Evolutionary conservation across 2,113 vertebrate species (phyloP), one percentile per base, ranked within the genome.

Genomic region (Tricholaema leucomelas): DNA sequence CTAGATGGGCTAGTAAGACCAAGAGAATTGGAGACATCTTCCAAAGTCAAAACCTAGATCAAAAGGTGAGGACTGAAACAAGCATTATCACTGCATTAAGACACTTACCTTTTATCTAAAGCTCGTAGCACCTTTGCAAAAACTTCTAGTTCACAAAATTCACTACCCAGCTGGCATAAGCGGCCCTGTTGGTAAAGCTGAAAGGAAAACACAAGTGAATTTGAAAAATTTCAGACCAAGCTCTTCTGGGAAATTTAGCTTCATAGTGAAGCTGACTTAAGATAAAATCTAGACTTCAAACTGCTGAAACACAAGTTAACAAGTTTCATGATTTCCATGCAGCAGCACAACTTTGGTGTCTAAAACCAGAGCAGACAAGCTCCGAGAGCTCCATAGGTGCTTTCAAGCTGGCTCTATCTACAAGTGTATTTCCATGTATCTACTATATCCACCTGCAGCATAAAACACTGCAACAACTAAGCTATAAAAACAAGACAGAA

Each of bases 101-200:
- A 44, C 4, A 81, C 91, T 97, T 97, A 99, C 99, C 99, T 98
- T 98, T 99, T 99, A 97, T 99, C 99, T 96, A 99, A 98, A 92
- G 99, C 99, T 93, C 99, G 97, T 82, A 99, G 98, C 82, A 99
- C 99, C 98, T 99, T 99, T 70, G 99, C 99, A 97, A 99, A 99
- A 96, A 99, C 99, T 97, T 99, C 99, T 97, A 99, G 98, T 96
- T 99, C 99, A 97, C 99, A 99, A 95, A 99, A 99, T 98, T 99
- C 99, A 92, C 99, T 99, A 77, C 99, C 99, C 93, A 99, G 98
- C 96, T 99, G 99, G 97, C 99, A 99, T 74, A 99, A 98, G 28
- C 99, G 98, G 83, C 99, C 99, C 98, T 99, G 99, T 93, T 99
- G 99, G 97, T 99, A 99, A 97, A 99, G 98, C 99, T 99, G 97